phyloP scores from a whole-genome alignment of 2,888 invertebrate genomes.

The Dicycla oo region DNA sequence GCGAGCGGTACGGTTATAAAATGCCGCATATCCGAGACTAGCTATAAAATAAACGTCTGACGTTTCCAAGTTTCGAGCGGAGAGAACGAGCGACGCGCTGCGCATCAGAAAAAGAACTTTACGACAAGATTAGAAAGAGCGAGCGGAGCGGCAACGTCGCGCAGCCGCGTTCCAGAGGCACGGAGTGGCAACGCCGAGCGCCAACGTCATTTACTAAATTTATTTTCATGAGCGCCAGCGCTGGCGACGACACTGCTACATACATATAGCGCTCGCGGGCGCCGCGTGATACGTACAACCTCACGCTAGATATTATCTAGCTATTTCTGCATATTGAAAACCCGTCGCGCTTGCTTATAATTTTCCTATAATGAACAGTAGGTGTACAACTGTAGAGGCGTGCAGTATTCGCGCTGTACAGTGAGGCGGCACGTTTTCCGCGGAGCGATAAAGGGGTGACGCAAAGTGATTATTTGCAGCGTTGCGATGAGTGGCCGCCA shows the following conservation, averaged over 20 bases:
- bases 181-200: conserved; percentile 87
- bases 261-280: conserved; percentile 75
- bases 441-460: conserved; percentile 88
- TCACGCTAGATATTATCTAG: conserved; percentile 80
- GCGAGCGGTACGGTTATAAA: conserved; percentile 85
- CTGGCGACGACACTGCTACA: conserved; percentile 86
- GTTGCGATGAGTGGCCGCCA: conserved; percentile 88
- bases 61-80: conserved; percentile 88
- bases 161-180: conserved; percentile 87
- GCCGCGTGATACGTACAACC: conserved; percentile 82
- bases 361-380: conserved; percentile 71
- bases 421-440: conserved; percentile 84
- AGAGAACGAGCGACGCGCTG: conserved; percentile 88
- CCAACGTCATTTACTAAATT: conserved; percentile 90
- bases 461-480: conserved; percentile 90
- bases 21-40: conserved; percentile 85
- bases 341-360: conserved; percentile 75
- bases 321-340: conserved; percentile 81
- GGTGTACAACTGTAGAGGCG: conserved; percentile 68
- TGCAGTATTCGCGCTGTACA: conserved; percentile 76
- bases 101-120: conserved; percentile 91
- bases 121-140: conserved; percentile 91
- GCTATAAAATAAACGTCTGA: conserved; percentile 89
- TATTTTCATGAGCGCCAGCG: conserved; percentile 90
- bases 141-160: conserved; percentile 88